Conservation (phyloP, 2,888 invertebrate genomes). For the Schrankia costaestrigalis region DNA sequence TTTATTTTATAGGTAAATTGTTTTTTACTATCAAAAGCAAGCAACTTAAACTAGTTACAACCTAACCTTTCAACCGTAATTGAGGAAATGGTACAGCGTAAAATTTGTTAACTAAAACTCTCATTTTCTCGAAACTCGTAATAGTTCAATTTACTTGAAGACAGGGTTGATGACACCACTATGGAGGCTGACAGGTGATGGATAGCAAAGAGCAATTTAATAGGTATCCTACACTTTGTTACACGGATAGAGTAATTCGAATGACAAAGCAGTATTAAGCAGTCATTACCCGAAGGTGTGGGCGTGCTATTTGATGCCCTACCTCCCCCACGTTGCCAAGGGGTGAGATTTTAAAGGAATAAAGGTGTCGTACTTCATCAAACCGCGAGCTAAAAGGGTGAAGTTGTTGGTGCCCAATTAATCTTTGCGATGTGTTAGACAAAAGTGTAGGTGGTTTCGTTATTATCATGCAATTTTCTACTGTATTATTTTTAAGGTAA, state of each 20-base stretch:
- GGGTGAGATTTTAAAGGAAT: constrained; percentile 33
- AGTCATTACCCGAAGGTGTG: constrained; percentile 32
- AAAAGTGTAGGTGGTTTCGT: too few species aligned
- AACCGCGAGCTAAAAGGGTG: constrained; percentile 29
- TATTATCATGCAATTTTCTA: too few species aligned
- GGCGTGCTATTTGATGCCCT: constrained; percentile 23
- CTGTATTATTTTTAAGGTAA: too few species aligned
- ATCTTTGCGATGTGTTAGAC: constrained; percentile 24
- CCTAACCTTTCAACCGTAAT: too few species aligned
- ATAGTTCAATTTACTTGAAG: constrained; percentile 40
- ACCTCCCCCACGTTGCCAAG: constrained; percentile 17
- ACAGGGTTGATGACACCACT: constrained; percentile 35
- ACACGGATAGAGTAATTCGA: constrained; percentile 51
- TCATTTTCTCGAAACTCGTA: constrained; percentile 17
- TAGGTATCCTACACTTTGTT: constrained; percentile 47
- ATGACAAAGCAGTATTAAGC: constrained; percentile 50
- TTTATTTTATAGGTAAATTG: too few species aligned
- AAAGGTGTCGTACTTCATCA: constrained; percentile 24
- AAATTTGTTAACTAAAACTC: too few species aligned
- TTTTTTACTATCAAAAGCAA: too few species aligned
- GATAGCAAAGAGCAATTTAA: constrained; percentile 49
- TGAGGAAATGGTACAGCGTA: too few species aligned
- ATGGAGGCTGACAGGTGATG: constrained; percentile 42
- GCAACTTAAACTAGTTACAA: too few species aligned
- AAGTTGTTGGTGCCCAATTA: constrained; percentile 31